phyloP scores from a whole-genome alignment of 2,797 vertebrate species.

The Cichlasoma orientale region DNA sequence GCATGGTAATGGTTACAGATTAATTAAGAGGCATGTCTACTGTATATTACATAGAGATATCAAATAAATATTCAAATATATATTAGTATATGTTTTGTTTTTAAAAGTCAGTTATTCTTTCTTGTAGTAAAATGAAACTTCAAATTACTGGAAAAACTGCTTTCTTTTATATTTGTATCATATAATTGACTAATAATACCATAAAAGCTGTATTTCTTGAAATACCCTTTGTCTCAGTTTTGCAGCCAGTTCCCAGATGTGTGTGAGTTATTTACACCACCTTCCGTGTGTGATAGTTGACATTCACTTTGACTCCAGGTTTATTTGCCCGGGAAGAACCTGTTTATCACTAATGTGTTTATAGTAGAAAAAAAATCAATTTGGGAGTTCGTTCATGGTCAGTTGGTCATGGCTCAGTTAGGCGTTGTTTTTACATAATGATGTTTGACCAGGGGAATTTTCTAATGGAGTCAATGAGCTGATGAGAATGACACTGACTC shows the following conservation, averaged over 20 bases:
- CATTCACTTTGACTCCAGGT: conserved; percentile 40
- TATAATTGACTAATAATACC: neutral
- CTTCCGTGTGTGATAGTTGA: conserved; percentile 13
- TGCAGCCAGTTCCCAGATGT: neutral
- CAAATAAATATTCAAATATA: neutral
- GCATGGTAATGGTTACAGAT: neutral
- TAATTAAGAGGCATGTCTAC: neutral
- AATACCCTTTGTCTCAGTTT: neutral
- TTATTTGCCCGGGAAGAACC: conserved; percentile 31
- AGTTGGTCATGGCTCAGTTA: conserved; percentile 47
- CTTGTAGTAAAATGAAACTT: neutral
- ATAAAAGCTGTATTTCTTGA: neutral
- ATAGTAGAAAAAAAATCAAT: conserved; percentile 51
- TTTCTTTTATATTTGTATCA: neutral
- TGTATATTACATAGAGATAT: neutral
- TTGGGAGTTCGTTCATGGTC: conserved; percentile 55
- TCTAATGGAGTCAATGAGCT: conserved; percentile 68
- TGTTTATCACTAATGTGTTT: conserved; percentile 49
- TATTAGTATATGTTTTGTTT: neutral
- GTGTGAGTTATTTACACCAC: neutral
- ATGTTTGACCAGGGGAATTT: conserved; percentile 59
- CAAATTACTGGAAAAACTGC: neutral
- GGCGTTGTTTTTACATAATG: conserved; percentile 47
- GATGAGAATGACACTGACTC: conserved; percentile 63
- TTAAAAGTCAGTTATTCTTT: neutral